These are phyloP conservation scores for Andrena trimmerana DNA, from an alignment of 2,888 invertebrate species.

Conservation along the genomic window DNA sequence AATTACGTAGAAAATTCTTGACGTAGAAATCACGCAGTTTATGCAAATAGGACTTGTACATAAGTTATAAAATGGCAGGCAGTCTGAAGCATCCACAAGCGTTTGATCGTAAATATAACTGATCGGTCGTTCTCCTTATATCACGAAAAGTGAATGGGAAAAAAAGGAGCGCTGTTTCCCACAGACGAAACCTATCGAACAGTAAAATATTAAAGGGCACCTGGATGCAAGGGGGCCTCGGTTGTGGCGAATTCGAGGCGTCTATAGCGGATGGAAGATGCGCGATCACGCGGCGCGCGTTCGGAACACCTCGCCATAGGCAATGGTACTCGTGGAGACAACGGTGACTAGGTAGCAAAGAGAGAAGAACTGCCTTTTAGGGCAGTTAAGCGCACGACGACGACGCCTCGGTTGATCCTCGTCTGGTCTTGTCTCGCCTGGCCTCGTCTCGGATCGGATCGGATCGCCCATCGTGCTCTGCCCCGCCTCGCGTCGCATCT, in stretches of 20 bases:
- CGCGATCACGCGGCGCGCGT: slow-evolving; percentile 34
- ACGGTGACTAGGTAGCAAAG: slow-evolving; percentile 75
- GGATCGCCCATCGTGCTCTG: slow-evolving; percentile 64
- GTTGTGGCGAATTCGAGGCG: slow-evolving; percentile 21
- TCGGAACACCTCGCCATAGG: slow-evolving; percentile 54
- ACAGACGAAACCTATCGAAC: background rate
- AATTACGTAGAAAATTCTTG: no score
- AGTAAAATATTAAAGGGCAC: background rate
- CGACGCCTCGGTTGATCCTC: slow-evolving; percentile 73
- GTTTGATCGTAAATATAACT: no score
- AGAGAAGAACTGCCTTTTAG: slow-evolving; percentile 80
- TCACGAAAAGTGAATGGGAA: no score
- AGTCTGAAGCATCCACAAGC: no score
- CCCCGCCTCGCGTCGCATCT: slow-evolving; percentile 57
- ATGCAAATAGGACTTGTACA: no score
- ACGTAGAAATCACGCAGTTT: no score
- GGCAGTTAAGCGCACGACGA: slow-evolving; percentile 79
- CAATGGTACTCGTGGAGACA: slow-evolving; percentile 71
- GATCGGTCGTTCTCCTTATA: no score
- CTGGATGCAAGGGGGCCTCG: no score
- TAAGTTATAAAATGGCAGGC: no score
- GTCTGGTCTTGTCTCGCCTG: slow-evolving; percentile 68
- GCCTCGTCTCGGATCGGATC: slow-evolving; percentile 68
- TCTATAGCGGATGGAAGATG: slow-evolving; percentile 6
- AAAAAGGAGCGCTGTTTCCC: no score